Evolutionary conservation across 2,888 invertebrate genomes (phyloP), one percentile per base, ranked within the genome.

Genomic region (Tupiocoris notatus): DNA sequence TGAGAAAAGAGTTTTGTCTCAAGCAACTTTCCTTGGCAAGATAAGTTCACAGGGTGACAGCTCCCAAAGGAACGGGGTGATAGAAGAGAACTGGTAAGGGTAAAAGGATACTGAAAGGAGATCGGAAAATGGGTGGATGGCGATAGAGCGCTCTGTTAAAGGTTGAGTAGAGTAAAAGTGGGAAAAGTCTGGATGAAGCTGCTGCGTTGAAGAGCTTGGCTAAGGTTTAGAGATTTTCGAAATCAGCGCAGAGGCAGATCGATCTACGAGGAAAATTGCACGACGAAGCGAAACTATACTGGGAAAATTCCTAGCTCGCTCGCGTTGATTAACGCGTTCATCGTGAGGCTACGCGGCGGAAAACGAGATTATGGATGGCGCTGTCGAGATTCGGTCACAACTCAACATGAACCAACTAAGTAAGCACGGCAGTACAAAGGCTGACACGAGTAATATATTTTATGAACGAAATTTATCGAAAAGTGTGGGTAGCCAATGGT

Each of bases 311-410:
- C 6, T 7, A 39, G 12, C 39, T 24, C 17, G 65, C 9, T 65
- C 20, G 65, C 39, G 20, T 25, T 65, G n/a, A 39, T 25, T 65
- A 64, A 64, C 64, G n/a, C n/a, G 3, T 64, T 65, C 20, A 2
- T 17, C 39, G 12, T 24, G 39, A 18, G 17, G 39, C 39, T 24
- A 39, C 65, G 25, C 25, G 24, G 24, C 64, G 16, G 65, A 39
- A 18, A 39, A 39, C 9, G 39, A 25, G 39, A 65, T 65, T 24
- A 65, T 65, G 65, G 65, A 65, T 65, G 25, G 65, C 65, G 39
- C 17, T 16, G 1, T 24, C 20, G 39, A 65, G 39, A 39, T 9
- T 6, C 39, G 12, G 39, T 39, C 39, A 18, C 65, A 20, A n/a
- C 6, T 39, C 39, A 39, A 39, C 39, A 39, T 39, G 39, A 39